Base-by-base conservation (phyloP, 2,797 vertebrate species). In the Spondyliosoma cantharus region DNA sequence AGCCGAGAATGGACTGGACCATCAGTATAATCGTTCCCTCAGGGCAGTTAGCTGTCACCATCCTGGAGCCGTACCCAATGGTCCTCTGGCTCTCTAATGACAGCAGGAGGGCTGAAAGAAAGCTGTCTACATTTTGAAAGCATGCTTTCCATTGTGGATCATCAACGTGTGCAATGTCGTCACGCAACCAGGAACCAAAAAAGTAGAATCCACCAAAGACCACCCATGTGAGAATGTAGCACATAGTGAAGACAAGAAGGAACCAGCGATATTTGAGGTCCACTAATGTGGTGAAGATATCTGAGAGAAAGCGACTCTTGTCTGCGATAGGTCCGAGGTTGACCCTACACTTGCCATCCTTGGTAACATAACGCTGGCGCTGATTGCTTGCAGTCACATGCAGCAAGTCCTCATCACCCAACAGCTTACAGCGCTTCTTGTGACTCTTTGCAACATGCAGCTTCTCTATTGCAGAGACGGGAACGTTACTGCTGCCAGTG, bases 181-280 rank as follows among this genome's bases (percentile, higher is more conserved):
- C 95, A n/a, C 95, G 91, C 19, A 94, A 14, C 92, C 95, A 95
- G 4, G 95, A 95, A 0, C 95, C 95, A 0, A 96, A 59, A 71
- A 95, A 93, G 85, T 96, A 97, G 78, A 96, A 83, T 20, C 74
- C 81, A 14, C 92, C 96, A 3, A 97, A 97, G 19, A 83, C 87
- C 73, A 96, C 76, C 96, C 96, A 97, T 2, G 96, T 96, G 71
- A 94, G 22, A 0, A 96, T 72, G 80, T 97, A 97, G 86, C 96
- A 95, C 93, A 94, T 93, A 85, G 94, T 96, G 91, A 97, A 97
- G 68, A 96, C 87, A 0, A 96, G 95, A 62, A 97, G 95, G 88
- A 97, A 97, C 96, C 96, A 96, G 78, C 95, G 93, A 73, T 93
- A 96, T 87, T 96, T 95, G 81, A 97, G 95, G 88, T 96, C 96